Evolutionary conservation across 2,888 invertebrate genomes (phyloP), one percentile per base, ranked within the genome.

Genomic region (Rhagium mordax): DNA sequence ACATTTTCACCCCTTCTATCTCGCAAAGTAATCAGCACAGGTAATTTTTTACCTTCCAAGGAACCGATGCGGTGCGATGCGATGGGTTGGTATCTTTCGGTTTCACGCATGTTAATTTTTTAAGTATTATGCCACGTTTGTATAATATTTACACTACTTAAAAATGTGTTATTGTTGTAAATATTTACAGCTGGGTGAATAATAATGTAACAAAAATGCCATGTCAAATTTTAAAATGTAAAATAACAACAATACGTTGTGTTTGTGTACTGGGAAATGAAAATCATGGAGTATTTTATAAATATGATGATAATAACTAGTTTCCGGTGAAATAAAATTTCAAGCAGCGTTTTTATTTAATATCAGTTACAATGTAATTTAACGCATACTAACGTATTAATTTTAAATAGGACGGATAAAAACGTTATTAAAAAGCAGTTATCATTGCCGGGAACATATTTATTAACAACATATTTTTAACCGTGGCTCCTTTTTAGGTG

Each of bases 121-220:
- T 69, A 51, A 81, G 81, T 75, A 78, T 27, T 57, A 57, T 61
- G 29, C 65, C 33, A 64, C 15, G 29, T 33, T 65, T 24, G 16
- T 41, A n/a, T 41, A 29, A 53, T 77, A 76, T 78, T 75, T 77
- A 57, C 70, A 72, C 70, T 75, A 76, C 79, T 76, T 77, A 57
- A 76, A 76, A 78, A 72, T 74, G 72, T 74, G 74, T 76, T 74
- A 70, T 49, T 60, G 65, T 27, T 33, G 49, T 69, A 78, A 75
- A 73, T 21, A 60, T 83, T 81, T 75, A 82, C 81, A 81, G 81
- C 79, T 79, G 78, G 81, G 70, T 80, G 75, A 76, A 75, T 77
- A 74, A 74, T 74, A 77, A 81, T 71, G 73, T 76, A 79, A 78
- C 77, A 81, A 81, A 72, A 74, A 79, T 71, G 70, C 70, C 80